Percentiles rank a stretch among this genome's conserved stretches.
These are phyloP conservation scores for Oryzias curvinotus DNA, from an alignment of 2,113 vertebrate genomes.

Conservation along the genomic window DNA sequence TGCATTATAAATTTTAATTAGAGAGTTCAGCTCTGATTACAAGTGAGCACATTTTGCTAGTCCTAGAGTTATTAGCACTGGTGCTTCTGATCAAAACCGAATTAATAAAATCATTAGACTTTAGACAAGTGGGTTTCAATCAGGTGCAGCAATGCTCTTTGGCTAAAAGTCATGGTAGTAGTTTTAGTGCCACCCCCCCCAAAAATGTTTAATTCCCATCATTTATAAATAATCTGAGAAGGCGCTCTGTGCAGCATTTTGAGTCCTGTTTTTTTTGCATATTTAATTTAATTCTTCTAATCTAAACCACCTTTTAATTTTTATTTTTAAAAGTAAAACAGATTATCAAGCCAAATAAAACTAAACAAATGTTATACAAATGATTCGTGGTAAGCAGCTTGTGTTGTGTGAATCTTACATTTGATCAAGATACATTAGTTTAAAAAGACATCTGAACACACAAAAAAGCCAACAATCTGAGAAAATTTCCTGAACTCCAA, in stretches of 20 bases:
- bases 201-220: slow-evolving; percentile 28
- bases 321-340: too few species aligned
- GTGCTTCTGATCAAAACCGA: slow-evolving; percentile 10
- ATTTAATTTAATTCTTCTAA: neutral
- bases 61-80: neutral
- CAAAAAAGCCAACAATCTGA: too few species aligned
- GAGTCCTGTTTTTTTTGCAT: neutral
- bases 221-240: slow-evolving; percentile 27
- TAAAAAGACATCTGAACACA: too few species aligned
- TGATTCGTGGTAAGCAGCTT: too few species aligned
- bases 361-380: too few species aligned
- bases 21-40: neutral
- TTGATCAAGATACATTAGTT: too few species aligned
- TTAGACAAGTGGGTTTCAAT: slow-evolving; percentile 28
- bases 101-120: slow-evolving; percentile 21
- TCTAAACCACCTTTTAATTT: too few species aligned
- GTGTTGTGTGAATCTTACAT: too few species aligned
- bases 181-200: slow-evolving; percentile 21
- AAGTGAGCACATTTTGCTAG: neutral
- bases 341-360: too few species aligned
- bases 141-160: slow-evolving; percentile 1
- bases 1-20: slow-evolving; percentile 1
- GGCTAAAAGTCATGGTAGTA: slow-evolving; percentile 25
- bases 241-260: too few species aligned
- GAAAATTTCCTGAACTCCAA: too few species aligned